Conservation (phyloP, 1,140 invertebrate genomes). For the Stegodyphus mimosarum region DNA sequence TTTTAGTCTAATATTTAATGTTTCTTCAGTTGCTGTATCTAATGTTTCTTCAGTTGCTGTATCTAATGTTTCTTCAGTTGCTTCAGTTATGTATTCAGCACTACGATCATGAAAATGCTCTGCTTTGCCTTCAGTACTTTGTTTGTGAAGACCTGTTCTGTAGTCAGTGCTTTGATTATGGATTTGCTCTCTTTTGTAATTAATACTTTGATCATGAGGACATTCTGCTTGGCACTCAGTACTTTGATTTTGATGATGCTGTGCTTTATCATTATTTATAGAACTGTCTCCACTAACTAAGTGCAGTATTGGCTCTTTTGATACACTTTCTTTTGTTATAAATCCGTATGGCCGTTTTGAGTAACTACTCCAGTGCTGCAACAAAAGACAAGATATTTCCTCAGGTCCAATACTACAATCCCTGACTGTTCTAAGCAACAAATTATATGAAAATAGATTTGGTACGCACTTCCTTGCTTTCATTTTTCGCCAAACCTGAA, state of each 20-base stretch:
- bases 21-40: background rate
- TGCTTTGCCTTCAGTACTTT: background rate
- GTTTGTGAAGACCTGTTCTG: no score
- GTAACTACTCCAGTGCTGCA: slow-evolving; percentile 46
- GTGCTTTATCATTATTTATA: background rate
- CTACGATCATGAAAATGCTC: background rate
- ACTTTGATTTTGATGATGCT: background rate
- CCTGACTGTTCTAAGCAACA: slow-evolving; percentile 80
- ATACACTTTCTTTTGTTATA: slow-evolving; percentile 9
- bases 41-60: background rate
- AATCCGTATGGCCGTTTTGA: slow-evolving; percentile 45
- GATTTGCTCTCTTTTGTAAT: background rate
- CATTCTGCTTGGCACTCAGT: background rate
- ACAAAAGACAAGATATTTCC: slow-evolving; percentile 47
- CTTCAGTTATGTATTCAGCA: background rate
- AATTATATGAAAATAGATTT: slow-evolving; percentile 80
- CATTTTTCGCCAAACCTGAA: slow-evolving; percentile 85
- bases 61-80: background rate
- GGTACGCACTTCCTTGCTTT: slow-evolving; percentile 75
- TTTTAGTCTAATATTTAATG: background rate
- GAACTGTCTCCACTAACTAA: background rate
- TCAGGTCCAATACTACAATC: slow-evolving; percentile 81
- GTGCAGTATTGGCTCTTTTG: background rate
- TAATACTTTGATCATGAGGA: background rate
- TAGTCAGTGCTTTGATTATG: no score